Conservation (phyloP, 2,113 vertebrate genomes). For the Pseudopodoces humilis region DNA sequence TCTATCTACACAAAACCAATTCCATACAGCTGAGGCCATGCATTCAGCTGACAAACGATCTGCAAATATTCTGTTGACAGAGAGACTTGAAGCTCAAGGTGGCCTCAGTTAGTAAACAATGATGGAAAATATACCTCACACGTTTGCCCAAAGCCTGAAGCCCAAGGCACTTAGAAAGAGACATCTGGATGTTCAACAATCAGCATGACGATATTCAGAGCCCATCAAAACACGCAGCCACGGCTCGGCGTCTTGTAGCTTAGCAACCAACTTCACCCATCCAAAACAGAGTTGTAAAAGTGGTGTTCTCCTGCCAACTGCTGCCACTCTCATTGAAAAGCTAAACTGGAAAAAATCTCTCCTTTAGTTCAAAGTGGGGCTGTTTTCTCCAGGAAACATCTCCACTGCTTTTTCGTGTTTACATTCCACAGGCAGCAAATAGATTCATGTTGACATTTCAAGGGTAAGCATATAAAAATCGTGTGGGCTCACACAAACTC, state of each 20-base stretch:
- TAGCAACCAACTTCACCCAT: slow-evolving; percentile 71
- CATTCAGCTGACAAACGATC: slow-evolving; percentile 44
- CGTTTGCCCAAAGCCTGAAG: slow-evolving; percentile 57
- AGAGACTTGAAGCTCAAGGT: slow-evolving; percentile 53
- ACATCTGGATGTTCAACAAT: slow-evolving; percentile 71
- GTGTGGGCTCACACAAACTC: background rate
- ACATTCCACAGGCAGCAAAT: slow-evolving; percentile 9
- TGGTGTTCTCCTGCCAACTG: slow-evolving; percentile 56
- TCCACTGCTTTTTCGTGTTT: slow-evolving; percentile 14
- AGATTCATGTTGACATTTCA: slow-evolving; percentile 44
- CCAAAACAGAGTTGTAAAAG: slow-evolving; percentile 82
- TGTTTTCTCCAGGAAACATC: slow-evolving; percentile 36
- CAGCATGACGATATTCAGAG: slow-evolving; percentile 57
- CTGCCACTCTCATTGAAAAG: slow-evolving; percentile 67
- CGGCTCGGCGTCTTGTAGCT: slow-evolving; percentile 72
- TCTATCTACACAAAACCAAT: background rate
- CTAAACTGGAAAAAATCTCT: slow-evolving; percentile 59
- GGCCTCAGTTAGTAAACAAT: slow-evolving; percentile 64
- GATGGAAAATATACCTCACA: slow-evolving; percentile 71
- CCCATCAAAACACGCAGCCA: slow-evolving; percentile 75
- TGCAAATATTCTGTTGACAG: slow-evolving; percentile 59
- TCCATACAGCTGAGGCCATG: slow-evolving; percentile 21
- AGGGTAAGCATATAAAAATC: slow-evolving; percentile 18
- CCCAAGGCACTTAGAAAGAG: slow-evolving; percentile 60
- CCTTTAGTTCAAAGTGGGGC: slow-evolving; percentile 7